These are phyloP conservation scores for Coelopa pilipes DNA, from an alignment of 2,888 invertebrate species.

Conservation along the genomic window DNA sequence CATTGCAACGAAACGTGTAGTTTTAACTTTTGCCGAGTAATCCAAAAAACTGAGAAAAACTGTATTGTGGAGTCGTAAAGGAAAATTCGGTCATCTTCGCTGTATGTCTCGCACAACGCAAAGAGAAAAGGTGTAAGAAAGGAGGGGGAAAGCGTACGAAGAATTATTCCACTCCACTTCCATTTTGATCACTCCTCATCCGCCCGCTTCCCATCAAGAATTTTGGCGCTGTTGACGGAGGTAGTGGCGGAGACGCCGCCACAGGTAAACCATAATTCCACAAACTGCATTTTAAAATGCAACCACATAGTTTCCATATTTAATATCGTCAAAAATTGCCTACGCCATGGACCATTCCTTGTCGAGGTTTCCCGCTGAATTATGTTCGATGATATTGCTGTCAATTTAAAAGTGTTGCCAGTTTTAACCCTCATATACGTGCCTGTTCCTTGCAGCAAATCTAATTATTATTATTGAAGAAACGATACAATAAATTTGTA, in stretches of 20 bases:
- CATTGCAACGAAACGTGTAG: constrained; percentile 1
- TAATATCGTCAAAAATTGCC: not conserved
- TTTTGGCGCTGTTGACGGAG: constrained; percentile 1
- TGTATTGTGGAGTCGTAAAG: too few relatives aligned
- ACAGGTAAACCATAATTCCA: not conserved
- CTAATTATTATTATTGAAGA: too few relatives aligned
- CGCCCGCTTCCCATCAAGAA: constrained; percentile 26
- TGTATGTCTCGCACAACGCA: constrained; percentile 28
- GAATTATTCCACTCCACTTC: constrained; percentile 33
- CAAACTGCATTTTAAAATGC: not conserved
- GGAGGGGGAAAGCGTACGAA: constrained; percentile 23
- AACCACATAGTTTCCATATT: not conserved
- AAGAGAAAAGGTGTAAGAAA: constrained; percentile 9
- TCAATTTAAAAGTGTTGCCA: constrained; percentile 26
- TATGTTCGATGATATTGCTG: constrained; percentile 20
- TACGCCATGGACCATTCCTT: not conserved
- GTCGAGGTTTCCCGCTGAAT: constrained; percentile 32
- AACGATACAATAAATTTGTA: too few relatives aligned
- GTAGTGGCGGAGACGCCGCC: not conserved
- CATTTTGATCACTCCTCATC: constrained; percentile 28
- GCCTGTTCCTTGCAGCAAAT: not conserved
- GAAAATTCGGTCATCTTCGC: constrained; percentile 31
- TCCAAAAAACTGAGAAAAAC: too few relatives aligned
- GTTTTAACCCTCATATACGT: not conserved
- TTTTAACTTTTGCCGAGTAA: too few relatives aligned